A percentile compares a stretch with the other conserved stretches of the same genome.
Evolutionary conservation across 2,113 vertebrate genomes (phyloP).

Genomic region (Argyrosomus japonicus): DNA sequence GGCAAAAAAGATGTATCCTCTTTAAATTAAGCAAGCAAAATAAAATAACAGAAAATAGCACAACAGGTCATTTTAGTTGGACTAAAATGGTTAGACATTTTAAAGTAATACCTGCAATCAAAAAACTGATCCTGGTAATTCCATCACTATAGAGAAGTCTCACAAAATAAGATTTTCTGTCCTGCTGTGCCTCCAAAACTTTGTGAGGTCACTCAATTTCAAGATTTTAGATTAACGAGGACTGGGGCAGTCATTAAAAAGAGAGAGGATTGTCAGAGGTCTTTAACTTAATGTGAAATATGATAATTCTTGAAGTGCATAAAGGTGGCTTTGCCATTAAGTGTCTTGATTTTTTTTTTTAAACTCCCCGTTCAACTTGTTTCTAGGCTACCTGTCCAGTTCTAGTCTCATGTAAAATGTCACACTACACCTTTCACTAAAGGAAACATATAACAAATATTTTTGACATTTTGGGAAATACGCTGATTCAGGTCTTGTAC

Average conservation of each 20-base stretch:
- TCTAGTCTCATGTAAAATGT: background rate
- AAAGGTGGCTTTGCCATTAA: background rate
- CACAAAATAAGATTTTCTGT: background rate
- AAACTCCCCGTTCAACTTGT: background rate
- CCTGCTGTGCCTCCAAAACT: background rate
- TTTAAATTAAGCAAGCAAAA: background rate
- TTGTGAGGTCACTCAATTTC: background rate
- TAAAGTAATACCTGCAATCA: slow-evolving; percentile 3
- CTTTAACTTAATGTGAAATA: slow-evolving; percentile 8
- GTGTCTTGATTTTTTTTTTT: background rate
- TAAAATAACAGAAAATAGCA: background rate
- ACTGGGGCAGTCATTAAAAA: slow-evolving; percentile 30
- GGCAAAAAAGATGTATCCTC: background rate
- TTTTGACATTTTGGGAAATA: background rate
- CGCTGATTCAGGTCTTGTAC: no score
- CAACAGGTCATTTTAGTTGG: background rate
- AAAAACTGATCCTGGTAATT: background rate
- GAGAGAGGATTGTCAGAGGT: slow-evolving; percentile 38
- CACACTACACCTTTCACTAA: background rate
- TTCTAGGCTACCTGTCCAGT: background rate
- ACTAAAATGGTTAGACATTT: background rate
- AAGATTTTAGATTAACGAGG: slow-evolving; percentile 56
- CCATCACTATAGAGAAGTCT: background rate
- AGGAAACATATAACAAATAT: background rate
- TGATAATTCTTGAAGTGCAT: slow-evolving; percentile 20